Base-by-base conservation (phyloP, 2,797 vertebrate species). In the Carapus acus region DNA sequence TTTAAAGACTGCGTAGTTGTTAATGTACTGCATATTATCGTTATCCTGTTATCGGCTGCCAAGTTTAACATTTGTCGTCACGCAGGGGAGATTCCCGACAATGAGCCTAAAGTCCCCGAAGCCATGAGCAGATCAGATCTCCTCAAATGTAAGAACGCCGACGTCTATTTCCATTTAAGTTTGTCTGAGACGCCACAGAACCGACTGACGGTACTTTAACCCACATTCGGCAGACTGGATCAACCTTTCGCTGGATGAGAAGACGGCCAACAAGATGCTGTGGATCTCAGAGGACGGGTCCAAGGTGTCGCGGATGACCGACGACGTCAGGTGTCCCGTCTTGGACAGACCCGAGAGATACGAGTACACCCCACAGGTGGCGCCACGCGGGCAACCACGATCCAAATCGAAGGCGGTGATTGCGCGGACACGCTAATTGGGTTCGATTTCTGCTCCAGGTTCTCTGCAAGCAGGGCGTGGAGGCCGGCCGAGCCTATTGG, bases 331-430 rank as follows among this genome's bases (percentile, higher is more conserved):
- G 3, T 83, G 81, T 51, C 79, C 81, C 0, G 81, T 79, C 54
- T 51, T 83, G 58, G 77, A 86, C 15, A 62, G 69, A 36, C 69
- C 76, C 7, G 77, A 85, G 68, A 57, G 80, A 77, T 82, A 78
- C 13, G 73, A 76, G 19, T 55, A 78, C 14, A 15, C 34, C 6
- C 80, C 81, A 24, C 84, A 85, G 76, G 81, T 76, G 46, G 2
- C 31, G 51, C 43, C 43, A 1, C 14, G 49, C 18, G 3, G 20
- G n/a, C 11, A 43, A 1, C 27, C 3, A 15, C 5, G n/a, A 13
- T 31, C 9, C 19, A 36, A 7, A 48, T 6, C 2, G 17, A 13
- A 18, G 11, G 6, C 14, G 14, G 3, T 14, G n/a, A 20, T 36
- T 19, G 4, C 18, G 17, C 5, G 7, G 9, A 11, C 43, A 2